Conservation (phyloP, 2,888 invertebrate genomes). For the Cheilosia soror region DNA sequence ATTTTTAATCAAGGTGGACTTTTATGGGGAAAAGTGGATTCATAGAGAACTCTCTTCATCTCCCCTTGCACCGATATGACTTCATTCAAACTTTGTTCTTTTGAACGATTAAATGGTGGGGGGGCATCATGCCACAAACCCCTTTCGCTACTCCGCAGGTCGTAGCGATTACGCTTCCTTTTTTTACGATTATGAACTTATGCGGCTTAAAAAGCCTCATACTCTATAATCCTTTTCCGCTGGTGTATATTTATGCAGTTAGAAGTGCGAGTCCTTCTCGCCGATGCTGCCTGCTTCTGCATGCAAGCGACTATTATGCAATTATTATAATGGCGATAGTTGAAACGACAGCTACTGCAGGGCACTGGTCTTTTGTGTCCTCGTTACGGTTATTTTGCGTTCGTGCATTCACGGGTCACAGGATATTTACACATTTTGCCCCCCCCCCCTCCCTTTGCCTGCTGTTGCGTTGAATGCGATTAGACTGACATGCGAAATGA, state of each 20-base stretch:
- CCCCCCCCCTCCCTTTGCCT: background rate
- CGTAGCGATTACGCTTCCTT: slow-evolving; percentile 34
- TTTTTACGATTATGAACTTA: slow-evolving; percentile 64
- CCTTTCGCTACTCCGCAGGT: slow-evolving; percentile 44
- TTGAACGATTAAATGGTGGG: slow-evolving; percentile 33
- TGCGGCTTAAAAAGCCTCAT: slow-evolving; percentile 33
- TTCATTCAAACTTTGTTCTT: slow-evolving; percentile 68
- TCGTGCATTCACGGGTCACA: slow-evolving; percentile 55
- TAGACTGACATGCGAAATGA: slow-evolving; percentile 66
- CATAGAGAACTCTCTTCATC: slow-evolving; percentile 21
- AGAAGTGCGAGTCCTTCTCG: slow-evolving; percentile 9
- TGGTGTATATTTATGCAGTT: slow-evolving; percentile 26
- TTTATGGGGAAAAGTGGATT: slow-evolving; percentile 65
- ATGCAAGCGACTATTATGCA: slow-evolving; percentile 61
- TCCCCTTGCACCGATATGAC: slow-evolving; percentile 31
- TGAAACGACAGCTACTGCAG: slow-evolving; percentile 57
- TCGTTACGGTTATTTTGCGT: slow-evolving; percentile 67
- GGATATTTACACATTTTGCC: slow-evolving; percentile 57
- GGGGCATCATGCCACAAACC: slow-evolving; percentile 7
- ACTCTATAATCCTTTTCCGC: slow-evolving; percentile 3
- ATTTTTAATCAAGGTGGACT: slow-evolving; percentile 65
- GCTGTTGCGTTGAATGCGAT: slow-evolving; percentile 64
- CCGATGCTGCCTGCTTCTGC: slow-evolving; percentile 12
- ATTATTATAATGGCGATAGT: slow-evolving; percentile 71
- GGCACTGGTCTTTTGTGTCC: slow-evolving; percentile 57